These are phyloP conservation scores for Tangara arthus DNA, from an alignment of 2,797 vertebrate genomes.

Conservation along the genomic window DNA sequence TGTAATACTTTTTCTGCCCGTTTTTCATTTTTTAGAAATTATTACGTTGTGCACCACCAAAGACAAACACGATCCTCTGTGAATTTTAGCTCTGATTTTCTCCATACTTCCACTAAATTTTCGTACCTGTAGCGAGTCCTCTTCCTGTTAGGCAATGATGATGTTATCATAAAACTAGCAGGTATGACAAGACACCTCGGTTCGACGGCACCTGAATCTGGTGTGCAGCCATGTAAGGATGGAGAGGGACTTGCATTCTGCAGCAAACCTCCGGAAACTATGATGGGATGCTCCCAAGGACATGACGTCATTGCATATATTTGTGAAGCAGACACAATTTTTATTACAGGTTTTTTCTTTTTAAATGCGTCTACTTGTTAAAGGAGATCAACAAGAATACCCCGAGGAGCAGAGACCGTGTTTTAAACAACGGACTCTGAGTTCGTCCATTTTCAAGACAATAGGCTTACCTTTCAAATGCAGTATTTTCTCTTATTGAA, in stretches of 20 bases:
- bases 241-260: background rate
- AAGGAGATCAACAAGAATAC: background rate
- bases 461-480: background rate
- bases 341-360: background rate
- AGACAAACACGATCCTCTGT: background rate
- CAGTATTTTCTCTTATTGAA: background rate
- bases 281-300: background rate
- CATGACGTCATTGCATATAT: background rate
- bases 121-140: background rate
- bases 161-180: background rate
- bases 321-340: background rate
- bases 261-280: background rate
- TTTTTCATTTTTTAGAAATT: background rate
- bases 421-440: background rate
- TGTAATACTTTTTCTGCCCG: background rate
- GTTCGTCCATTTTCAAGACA: background rate
- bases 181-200: rapidly evolving
- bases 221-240: rapidly evolving
- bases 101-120: background rate
- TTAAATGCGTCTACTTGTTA: background rate
- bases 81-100: background rate
- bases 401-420: rapidly evolving
- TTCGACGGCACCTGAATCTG: rapidly evolving
- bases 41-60: background rate
- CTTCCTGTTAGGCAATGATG: background rate